Conservation (phyloP, 2,113 vertebrate species). For the Heloderma charlesbogerti region DNA sequence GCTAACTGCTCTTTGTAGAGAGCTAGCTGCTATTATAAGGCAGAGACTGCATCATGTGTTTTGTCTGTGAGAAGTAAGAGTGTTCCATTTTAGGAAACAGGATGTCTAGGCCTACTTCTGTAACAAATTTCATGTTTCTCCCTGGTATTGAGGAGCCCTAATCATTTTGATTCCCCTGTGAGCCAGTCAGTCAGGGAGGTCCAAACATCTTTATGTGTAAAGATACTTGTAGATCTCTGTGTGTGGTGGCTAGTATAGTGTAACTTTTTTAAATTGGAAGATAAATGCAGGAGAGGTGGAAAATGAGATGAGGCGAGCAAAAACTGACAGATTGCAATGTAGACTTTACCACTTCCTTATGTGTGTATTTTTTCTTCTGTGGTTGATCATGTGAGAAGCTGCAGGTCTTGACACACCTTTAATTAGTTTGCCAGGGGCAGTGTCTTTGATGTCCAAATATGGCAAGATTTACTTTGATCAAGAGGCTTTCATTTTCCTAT, state of each 20-base stretch:
- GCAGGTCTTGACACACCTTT: not conserved
- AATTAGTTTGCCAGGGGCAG: not conserved
- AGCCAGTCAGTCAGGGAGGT: no score
- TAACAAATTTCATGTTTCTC: not conserved
- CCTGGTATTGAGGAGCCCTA: not conserved
- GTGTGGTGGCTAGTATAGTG: not conserved
- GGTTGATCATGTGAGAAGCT: not conserved
- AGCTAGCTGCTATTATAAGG: not conserved
- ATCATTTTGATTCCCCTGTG: not conserved
- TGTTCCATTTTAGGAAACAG: not conserved
- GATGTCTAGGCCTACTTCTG: not conserved
- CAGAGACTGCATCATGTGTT: not conserved
- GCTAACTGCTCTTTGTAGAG: not conserved
- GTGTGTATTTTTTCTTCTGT: not conserved
- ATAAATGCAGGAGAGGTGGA: not conserved
- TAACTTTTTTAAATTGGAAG: not conserved
- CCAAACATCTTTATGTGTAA: not conserved
- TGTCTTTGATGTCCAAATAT: not conserved
- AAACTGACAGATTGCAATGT: not conserved
- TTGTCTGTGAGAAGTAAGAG: not conserved
- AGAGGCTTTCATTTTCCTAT: not conserved
- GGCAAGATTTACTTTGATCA: not conserved
- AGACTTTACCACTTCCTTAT: not conserved
- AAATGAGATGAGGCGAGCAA: not conserved
- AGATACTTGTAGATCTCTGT: not conserved